Base-by-base conservation (phyloP, 2,888 invertebrate genomes). In the Miltochrista miniata region DNA sequence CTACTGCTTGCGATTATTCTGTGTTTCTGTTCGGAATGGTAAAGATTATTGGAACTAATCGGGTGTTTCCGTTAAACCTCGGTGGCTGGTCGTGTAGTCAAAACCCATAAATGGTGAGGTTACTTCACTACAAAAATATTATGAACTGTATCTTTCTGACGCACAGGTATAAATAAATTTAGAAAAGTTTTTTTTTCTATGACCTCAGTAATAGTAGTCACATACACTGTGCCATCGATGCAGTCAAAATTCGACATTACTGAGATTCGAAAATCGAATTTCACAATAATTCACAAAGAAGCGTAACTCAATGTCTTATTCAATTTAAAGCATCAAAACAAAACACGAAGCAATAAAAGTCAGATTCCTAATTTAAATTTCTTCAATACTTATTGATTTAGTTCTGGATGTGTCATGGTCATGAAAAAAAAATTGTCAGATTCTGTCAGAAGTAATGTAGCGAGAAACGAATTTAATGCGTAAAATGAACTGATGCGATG, bases 391-490 rank as follows among this genome's bases (percentile, higher is more conserved):
- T 56, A 57, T 36, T 15, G 40, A 36, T 29, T 38, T 15, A 7
- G n/a, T 40, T 39, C 52, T 49, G 55, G 58, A 67, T 47, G 12
- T 46, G 56, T 54, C 53, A 52, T 42, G 24, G n/a, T 11, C 18
- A 9, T 5, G 46, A 43, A 51, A 51, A 51, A 38, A 12, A 35
- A 40, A 64, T 41, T 42, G 54, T 62, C 64, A 64, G 52, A 57
- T 45, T 46, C 55, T 59, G 63, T 52, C 54, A 38, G 46, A 64
- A 64, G 71, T 79, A 85, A 85, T 83, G 84, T 79, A 72, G 76
- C 80, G 73, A 64, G 70, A 75, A 80, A 71, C 68, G 65, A 74
- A 76, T 77, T 74, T 75, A 75, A 76, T 76, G 68, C 72, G 72
- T 71, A 60, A 37, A 53, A 15, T 40, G 44, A 33, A 53, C 74